Percentiles rank a stretch among this genome's conserved stretches.
Evolutionary conservation across 2,113 vertebrate genomes (phyloP).

Genomic region (Chamaea fasciata): DNA sequence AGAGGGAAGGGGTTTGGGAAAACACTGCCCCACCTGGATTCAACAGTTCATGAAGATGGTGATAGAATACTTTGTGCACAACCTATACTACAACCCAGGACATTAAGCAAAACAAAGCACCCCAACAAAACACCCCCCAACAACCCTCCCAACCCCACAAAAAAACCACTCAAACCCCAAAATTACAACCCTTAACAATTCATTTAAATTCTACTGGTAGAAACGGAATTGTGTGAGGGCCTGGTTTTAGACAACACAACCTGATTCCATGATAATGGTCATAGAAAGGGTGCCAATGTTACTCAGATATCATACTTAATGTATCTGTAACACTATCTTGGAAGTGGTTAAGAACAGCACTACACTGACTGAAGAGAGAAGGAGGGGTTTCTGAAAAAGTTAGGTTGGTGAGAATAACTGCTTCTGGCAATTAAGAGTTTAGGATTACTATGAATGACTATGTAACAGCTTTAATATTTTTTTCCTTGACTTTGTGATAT

Average conservation of each 20-base stretch:
- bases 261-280: background rate
- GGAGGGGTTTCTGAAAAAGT: background rate
- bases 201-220: background rate
- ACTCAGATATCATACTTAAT: background rate
- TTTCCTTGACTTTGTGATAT: background rate
- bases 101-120: background rate
- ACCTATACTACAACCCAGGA: too few species aligned
- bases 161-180: background rate
- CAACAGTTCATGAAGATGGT: too few species aligned
- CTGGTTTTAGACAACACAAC: background rate
- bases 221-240: background rate
- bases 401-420: background rate
- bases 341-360: background rate
- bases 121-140: background rate
- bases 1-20: too few species aligned
- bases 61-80: too few species aligned
- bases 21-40: too few species aligned
- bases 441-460: background rate
- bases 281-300: background rate
- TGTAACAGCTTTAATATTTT: background rate
- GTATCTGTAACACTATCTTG: background rate
- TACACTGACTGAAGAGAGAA: background rate
- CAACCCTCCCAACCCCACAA: background rate
- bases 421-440: background rate
- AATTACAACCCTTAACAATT: background rate